A percentile compares a stretch with the other conserved stretches of the same genome.
Conservation (phyloP, 2,888 invertebrate genomes). For the Monochamus alternatus region DNA sequence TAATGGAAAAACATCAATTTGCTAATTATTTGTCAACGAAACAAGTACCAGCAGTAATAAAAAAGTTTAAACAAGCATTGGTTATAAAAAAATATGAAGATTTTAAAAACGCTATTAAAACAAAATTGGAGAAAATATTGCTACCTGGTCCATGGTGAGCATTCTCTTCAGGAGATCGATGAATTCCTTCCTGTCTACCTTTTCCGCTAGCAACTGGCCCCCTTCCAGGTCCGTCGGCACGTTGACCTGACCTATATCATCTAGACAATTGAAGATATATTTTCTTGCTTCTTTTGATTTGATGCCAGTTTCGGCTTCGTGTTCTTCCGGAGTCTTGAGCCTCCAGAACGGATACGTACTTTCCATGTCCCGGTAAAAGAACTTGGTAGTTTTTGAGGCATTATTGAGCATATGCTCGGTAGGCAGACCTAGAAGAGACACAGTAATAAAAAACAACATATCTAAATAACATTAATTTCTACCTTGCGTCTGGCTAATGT, state of each 20-base stretch:
- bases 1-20: too few species aligned
- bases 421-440: slow-evolving; percentile 85
- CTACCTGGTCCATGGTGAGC: slow-evolving; percentile 97
- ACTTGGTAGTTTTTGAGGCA: slow-evolving; percentile 98
- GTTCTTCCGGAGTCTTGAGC: slow-evolving; percentile 96
- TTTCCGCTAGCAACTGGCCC: slow-evolving; percentile 96
- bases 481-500: slow-evolving; percentile 83
- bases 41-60: too few species aligned
- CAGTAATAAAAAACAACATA: neutral
- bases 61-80: too few species aligned
- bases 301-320: slow-evolving; percentile 97
- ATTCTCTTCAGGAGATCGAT: slow-evolving; percentile 98
- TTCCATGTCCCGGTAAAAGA: slow-evolving; percentile 96
- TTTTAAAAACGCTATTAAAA: neutral
- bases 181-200: slow-evolving; percentile 97
- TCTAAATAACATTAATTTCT: slow-evolving; percentile 10
- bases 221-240: slow-evolving; percentile 98
- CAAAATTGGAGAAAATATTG: slow-evolving; percentile 63
- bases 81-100: too few species aligned
- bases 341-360: slow-evolving; percentile 92
- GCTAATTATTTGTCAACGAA: neutral
- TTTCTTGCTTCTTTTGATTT: slow-evolving; percentile 99
- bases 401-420: slow-evolving; percentile 98
- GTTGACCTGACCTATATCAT: slow-evolving; percentile 98
- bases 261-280: slow-evolving; percentile 99